Evolutionary conservation across 2,113 vertebrate genomes (phyloP), one percentile per base, ranked within the genome.

Genomic region (Psettodes erumei): DNA sequence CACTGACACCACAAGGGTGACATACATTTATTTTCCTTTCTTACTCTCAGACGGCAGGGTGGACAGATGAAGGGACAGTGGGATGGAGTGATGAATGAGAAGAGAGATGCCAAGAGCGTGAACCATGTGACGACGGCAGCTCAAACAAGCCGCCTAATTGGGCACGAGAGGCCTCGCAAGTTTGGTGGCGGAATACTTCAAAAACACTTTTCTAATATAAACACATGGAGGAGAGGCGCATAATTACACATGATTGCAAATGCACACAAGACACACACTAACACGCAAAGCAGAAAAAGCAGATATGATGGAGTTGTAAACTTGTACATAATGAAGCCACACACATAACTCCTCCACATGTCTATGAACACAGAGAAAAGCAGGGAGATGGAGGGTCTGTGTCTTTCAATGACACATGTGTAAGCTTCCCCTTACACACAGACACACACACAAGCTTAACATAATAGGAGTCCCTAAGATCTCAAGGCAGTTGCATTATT

Each of bases 91-190:
- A 86, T 87, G 81, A 88, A 91, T 71, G 69, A 40, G 43, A 70
- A 75, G 78, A 71, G 42, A 3, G 53, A 73, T 43, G 63, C 80
- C 84, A 73, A 75, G 75, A 72, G 77, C 82, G 74, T 75, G 62
- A 81, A 61, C 58, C 77, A 79, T 85, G 87, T 82, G 86, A 85
- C 35, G 70, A 16, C 45, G 50, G 63, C 45, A 27, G 55, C 72
- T 90, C 83, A 89, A 86, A 91, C 76, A 80, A 53, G 79, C 64
- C 73, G 79, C 70, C 86, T 93, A 93, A 93, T 93, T 93, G 86
- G 89, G 72, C 92, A 93, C 91, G 50, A 89, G 92, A 92, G 91
- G 86, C 83, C 77, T 75, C 48, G 6, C 58, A 76, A 89, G 85
- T 90, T 88, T 88, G 73, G 85, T 66, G 53, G 72, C 40, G 12